Percentiles rank a stretch among this genome's conserved stretches.
phyloP scores from a whole-genome alignment of 1,140 invertebrate genomes.

The Frieseomelitta varia region DNA sequence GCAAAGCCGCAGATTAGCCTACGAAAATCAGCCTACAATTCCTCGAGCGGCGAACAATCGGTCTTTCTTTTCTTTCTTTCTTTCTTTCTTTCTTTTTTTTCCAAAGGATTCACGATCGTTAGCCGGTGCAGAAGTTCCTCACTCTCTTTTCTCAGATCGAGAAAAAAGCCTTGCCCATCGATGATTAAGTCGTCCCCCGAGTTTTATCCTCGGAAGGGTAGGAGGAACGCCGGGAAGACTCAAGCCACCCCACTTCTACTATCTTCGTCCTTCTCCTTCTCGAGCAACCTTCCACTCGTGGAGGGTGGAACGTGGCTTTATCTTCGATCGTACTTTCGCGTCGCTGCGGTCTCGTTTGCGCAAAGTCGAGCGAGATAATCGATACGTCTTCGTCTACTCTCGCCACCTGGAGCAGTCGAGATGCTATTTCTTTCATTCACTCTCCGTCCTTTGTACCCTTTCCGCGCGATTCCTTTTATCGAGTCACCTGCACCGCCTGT shows the following conservation, averaged over 20 bases:
- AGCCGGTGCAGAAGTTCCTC: constrained; percentile 35
- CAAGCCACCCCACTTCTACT: constrained; percentile 26
- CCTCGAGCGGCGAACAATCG: not conserved
- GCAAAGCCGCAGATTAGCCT: not conserved
- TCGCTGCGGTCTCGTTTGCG: constrained; percentile 68
- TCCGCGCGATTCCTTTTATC: constrained; percentile 9
- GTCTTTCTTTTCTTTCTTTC: not conserved
- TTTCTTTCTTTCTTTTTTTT: not conserved
- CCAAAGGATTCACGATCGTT: constrained; percentile 49
- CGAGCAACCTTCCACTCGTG: not conserved
- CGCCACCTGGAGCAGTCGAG: constrained; percentile 53
- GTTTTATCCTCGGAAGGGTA: constrained; percentile 55
- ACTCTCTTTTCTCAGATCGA: constrained; percentile 30
- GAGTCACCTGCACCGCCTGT: constrained; percentile 14
- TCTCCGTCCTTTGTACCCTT: constrained; percentile 36
- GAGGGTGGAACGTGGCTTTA: constrained; percentile 57
- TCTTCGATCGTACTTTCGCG: constrained; percentile 67
- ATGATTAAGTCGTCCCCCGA: constrained; percentile 65
- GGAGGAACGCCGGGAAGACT: constrained; percentile 34
- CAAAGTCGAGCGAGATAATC: constrained; percentile 68
- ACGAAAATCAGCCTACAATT: not conserved
- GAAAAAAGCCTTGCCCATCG: constrained; percentile 32
- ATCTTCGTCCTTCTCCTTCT: constrained; percentile 14
- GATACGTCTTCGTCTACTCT: constrained; percentile 67
- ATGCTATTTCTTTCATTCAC: constrained; percentile 50